phyloP scores from a whole-genome alignment of 2,113 vertebrate genomes.

The Pteruthius melanotis region DNA sequence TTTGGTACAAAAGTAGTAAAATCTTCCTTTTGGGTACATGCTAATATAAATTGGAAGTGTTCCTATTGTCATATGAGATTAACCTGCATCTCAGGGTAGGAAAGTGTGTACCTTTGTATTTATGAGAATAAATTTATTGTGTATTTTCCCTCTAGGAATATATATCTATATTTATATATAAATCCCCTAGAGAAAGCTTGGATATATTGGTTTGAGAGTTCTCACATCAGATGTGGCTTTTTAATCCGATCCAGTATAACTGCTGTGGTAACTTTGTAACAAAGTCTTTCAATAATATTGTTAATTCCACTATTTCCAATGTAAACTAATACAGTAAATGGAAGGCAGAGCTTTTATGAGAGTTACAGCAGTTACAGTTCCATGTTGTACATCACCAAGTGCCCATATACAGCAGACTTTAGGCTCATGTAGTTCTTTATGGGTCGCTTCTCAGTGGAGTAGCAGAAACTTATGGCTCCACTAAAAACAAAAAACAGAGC shows the following conservation, averaged over 20 bases:
- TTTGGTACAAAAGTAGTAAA: neutral
- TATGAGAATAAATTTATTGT: neutral
- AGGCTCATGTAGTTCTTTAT: neutral
- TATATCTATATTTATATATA: neutral
- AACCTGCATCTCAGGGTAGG: neutral
- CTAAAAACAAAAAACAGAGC: neutral
- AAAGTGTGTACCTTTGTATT: neutral
- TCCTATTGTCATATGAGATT: neutral
- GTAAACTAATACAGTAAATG: neutral
- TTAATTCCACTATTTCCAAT: neutral
- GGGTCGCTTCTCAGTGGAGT: too few relatives aligned
- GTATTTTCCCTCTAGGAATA: neutral
- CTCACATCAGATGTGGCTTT: neutral
- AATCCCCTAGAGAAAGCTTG: neutral
- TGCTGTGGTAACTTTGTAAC: neutral
- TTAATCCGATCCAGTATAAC: neutral
- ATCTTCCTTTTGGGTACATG: neutral
- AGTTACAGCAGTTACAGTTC: neutral
- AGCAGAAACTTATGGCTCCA: neutral
- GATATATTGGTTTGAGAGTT: neutral
- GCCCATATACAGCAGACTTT: neutral
- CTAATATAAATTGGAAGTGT: neutral
- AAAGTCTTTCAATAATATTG: neutral
- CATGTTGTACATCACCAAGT: neutral
- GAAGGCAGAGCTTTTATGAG: neutral